These are phyloP conservation scores for Netelia fuscicornis DNA, from an alignment of 2,888 invertebrate genomes.

Conservation along the genomic window DNA sequence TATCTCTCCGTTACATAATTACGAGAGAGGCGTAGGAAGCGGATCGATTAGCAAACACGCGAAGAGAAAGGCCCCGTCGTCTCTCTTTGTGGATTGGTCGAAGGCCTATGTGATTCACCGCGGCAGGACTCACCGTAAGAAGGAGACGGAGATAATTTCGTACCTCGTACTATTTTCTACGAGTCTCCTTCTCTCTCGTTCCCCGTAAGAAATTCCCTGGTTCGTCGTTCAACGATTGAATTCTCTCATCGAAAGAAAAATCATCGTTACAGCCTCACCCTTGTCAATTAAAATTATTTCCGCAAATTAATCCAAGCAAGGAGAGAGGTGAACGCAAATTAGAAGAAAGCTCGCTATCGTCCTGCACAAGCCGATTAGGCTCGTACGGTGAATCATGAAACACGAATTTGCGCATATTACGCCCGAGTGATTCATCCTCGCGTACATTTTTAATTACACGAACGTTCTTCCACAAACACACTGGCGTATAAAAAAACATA, in stretches of 20 bases:
- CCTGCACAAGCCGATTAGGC: not conserved
- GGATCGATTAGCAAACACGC: conserved; percentile 84
- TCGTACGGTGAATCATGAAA: conserved; percentile 41
- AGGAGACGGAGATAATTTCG: conserved; percentile 61
- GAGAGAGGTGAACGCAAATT: not conserved
- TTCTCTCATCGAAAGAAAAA: conserved; percentile 53
- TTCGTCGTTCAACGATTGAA: conserved; percentile 50
- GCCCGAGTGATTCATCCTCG: conserved; percentile 53
- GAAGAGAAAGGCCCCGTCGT: conserved; percentile 84
- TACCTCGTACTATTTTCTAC: conserved; percentile 48
- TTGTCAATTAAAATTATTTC: conserved; percentile 57
- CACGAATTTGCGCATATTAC: conserved; percentile 40
- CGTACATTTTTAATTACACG: not conserved
- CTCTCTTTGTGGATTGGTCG: conserved; percentile 80
- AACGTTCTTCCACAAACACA: not conserved
- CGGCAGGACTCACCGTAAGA: conserved; percentile 75
- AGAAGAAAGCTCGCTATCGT: not conserved
- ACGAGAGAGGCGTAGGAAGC: conserved; percentile 83
- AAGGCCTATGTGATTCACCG: conserved; percentile 83
- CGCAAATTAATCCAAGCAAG: conserved; percentile 24
- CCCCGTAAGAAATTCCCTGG: conserved; percentile 60
- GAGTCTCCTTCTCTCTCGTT: conserved; percentile 33
- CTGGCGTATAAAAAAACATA: not conserved
- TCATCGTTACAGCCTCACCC: conserved; percentile 23
- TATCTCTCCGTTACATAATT: conserved; percentile 80